Conservation (phyloP, 2,113 vertebrate genomes). For the Orthonyx spaldingii region DNA sequence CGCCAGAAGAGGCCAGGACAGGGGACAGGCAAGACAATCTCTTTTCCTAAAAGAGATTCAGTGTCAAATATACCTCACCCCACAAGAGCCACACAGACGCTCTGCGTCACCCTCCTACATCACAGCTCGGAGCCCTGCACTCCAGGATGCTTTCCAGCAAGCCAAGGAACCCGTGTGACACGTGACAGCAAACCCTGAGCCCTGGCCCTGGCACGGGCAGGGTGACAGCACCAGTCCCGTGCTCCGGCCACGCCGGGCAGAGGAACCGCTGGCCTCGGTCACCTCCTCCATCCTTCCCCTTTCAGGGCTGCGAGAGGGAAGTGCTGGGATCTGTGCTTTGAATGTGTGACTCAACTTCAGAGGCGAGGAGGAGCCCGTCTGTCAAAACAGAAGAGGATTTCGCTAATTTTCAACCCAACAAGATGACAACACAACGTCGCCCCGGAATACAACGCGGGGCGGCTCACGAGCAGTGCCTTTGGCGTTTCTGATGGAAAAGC, state of each 20-base stretch:
- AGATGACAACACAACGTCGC: neutral
- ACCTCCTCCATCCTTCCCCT: constrained; percentile 46
- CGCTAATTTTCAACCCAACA: constrained; percentile 18
- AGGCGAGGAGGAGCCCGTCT: constrained; percentile 39
- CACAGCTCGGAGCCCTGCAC: rapidly evolving
- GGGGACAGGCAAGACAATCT: neutral
- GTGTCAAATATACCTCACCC: neutral
- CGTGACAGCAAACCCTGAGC: neutral
- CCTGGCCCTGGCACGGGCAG: rapidly evolving
- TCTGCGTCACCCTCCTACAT: rapidly evolving
- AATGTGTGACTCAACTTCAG: constrained; percentile 39
- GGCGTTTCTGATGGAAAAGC: neutral
- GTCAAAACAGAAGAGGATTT: constrained; percentile 71
- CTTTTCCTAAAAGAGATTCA: neutral
- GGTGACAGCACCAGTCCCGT: neutral
- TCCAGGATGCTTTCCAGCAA: rapidly evolving
- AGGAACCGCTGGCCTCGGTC: neutral
- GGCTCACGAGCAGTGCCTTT: rapidly evolving
- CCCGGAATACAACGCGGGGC: neutral
- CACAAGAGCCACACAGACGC: rapidly evolving
- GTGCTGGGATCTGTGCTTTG: constrained; percentile 33
- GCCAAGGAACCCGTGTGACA: neutral
- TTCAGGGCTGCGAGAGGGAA: constrained; percentile 53
- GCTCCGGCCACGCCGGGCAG: neutral
- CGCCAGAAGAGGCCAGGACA: neutral